Percentiles rank a stretch among this genome's conserved stretches.
phyloP scores from a whole-genome alignment of 2,888 invertebrate genomes.

The Aleiodes alternator region DNA sequence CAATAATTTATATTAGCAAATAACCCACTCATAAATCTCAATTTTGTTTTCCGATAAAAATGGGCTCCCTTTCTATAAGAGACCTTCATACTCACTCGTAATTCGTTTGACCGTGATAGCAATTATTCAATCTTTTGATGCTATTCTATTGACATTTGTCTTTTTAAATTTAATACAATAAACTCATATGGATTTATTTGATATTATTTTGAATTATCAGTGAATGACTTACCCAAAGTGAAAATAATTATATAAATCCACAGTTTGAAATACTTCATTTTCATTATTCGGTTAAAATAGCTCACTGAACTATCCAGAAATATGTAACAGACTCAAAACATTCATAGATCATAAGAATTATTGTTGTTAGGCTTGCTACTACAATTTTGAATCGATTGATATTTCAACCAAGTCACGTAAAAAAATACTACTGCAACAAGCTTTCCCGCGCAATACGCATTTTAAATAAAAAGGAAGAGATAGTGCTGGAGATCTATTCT shows the following conservation, averaged over 20 bases:
- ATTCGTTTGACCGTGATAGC: too few species aligned
- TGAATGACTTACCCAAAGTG: slow-evolving; percentile 52
- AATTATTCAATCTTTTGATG: too few species aligned
- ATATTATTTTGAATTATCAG: too few species aligned
- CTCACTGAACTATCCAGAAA: background rate
- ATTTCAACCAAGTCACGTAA: background rate
- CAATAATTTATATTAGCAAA: background rate
- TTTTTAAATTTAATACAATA: too few species aligned
- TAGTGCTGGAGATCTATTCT: slow-evolving; percentile 1
- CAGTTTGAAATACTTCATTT: slow-evolving; percentile 44
- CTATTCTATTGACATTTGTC: too few species aligned
- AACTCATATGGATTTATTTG: too few species aligned
- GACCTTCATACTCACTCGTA: too few species aligned
- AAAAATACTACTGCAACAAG: background rate
- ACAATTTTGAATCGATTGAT: background rate
- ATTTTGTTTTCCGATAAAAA: too few species aligned
- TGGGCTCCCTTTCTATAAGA: too few species aligned
- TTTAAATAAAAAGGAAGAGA: slow-evolving; percentile 14
- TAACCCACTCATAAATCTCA: background rate
- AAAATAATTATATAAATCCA: slow-evolving; percentile 48
- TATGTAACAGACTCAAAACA: background rate
- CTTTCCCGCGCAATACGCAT: background rate
- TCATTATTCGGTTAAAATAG: slow-evolving; percentile 3
- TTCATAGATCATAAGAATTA: background rate
- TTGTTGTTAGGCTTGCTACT: background rate